Evolutionary conservation across 2,888 invertebrate species (phyloP).

Genomic region (Ophioninae sp.): DNA sequence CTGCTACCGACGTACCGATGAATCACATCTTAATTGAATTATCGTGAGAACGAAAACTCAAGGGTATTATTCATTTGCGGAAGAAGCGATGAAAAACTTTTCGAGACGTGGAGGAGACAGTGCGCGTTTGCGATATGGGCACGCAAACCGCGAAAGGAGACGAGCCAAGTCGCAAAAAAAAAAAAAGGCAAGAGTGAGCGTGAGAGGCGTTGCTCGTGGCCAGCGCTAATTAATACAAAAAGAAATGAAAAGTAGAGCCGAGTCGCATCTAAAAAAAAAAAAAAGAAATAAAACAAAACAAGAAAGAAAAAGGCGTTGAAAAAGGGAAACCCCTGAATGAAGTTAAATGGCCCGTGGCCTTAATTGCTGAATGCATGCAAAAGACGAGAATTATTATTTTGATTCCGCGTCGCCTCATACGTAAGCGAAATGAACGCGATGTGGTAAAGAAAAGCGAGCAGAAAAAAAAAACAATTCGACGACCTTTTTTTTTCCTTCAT

Average conservation of each 20-base stretch:
- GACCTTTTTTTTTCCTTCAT: conserved; percentile 34
- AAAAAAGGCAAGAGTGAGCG: background rate
- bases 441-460: conserved; percentile 5
- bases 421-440: conserved; percentile 29
- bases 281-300: conserved; percentile 19
- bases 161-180: conserved; percentile 44
- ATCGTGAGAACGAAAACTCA: conserved; percentile 26
- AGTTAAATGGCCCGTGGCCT: conserved; percentile 62
- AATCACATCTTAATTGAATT: conserved; percentile 52
- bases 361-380: conserved; percentile 62
- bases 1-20: conserved; percentile 40
- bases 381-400: conserved; percentile 55
- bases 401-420: conserved; percentile 27
- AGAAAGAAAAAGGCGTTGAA: conserved; percentile 9
- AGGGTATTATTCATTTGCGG: conserved; percentile 51
- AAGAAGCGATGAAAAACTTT: conserved; percentile 54
- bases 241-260: conserved; percentile 34
- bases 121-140: conserved; percentile 8
- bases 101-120: conserved; percentile 39
- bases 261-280: conserved; percentile 31
- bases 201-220: conserved; percentile 50
- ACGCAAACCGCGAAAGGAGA: conserved; percentile 30
- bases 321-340: conserved; percentile 50
- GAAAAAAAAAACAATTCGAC: conserved; percentile 5
- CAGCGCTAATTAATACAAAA: conserved; percentile 60